Conservation (phyloP, 2,113 vertebrate species). For the Elaphurus davidianus region DNA sequence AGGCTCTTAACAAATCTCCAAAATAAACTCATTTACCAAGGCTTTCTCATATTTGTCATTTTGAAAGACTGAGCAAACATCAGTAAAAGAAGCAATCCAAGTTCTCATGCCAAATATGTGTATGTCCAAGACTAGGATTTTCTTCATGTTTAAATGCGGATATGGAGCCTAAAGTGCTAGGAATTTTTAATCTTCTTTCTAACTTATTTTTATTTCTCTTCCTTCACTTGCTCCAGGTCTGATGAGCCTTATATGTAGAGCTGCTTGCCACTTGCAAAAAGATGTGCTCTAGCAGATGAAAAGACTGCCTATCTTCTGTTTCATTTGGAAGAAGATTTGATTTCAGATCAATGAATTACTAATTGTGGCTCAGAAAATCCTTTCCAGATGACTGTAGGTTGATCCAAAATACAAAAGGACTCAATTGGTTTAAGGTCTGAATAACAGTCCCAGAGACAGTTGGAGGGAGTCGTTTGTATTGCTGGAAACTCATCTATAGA, state of each 20-base stretch:
- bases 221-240: not conserved
- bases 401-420: constrained; percentile 58
- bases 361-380: constrained; percentile 48
- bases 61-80: constrained; percentile 70
- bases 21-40: constrained; percentile 73
- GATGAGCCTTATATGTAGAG: not conserved
- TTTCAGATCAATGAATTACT: constrained; percentile 39
- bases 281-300: constrained; percentile 10
- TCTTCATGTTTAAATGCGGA: constrained; percentile 46
- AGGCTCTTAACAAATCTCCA: constrained; percentile 68
- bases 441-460: not conserved
- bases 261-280: not conserved
- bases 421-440: constrained; percentile 40
- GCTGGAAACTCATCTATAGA: not conserved
- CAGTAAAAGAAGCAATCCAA: constrained; percentile 65
- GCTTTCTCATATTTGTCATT: constrained; percentile 72
- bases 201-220: constrained; percentile 35
- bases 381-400: constrained; percentile 61
- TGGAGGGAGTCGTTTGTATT: constrained; percentile 24
- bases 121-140: constrained; percentile 46
- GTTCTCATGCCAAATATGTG: constrained; percentile 50
- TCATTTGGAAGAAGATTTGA: constrained; percentile 33
- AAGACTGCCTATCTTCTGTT: not conserved
- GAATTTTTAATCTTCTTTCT: constrained; percentile 43
- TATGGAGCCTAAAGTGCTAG: not conserved